A percentile compares a stretch with the other conserved stretches of the same genome.
phyloP scores from a whole-genome alignment of 2,797 vertebrate species.

The Melanotaenia parkinsoni region DNA sequence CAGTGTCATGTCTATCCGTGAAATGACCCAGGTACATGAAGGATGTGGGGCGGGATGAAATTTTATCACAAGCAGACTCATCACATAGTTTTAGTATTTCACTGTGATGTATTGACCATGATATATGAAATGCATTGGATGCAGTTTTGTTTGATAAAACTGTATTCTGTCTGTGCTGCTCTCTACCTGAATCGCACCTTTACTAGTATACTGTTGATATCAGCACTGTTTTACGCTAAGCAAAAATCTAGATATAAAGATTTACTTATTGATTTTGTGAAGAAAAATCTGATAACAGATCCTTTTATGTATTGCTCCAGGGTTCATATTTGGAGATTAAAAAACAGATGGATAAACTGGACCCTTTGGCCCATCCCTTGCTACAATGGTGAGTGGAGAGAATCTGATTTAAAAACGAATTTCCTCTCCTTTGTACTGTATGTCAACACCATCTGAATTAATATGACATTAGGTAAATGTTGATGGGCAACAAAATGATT shows the following conservation, averaged over 20 bases:
- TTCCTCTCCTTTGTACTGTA: constrained; percentile 4
- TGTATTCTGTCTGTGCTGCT: neutral
- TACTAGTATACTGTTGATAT: neutral
- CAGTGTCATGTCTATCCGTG: constrained; percentile 99
- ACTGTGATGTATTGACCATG: neutral
- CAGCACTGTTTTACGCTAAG: neutral
- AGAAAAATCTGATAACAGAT: constrained; percentile 13
- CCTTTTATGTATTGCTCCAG: constrained; percentile 70
- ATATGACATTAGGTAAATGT: neutral
- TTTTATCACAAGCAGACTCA: neutral
- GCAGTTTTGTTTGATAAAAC: constrained; percentile 5
- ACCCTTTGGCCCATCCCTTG: constrained; percentile 95
- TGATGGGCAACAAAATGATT: neutral
- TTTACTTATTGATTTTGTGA: constrained; percentile 6
- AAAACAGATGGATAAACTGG: constrained; percentile 99
- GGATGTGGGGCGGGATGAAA: constrained; percentile 6
- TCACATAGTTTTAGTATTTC: neutral
- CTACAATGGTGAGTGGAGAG: constrained; percentile 90
- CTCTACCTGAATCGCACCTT: constrained; percentile 2
- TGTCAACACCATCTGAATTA: neutral
- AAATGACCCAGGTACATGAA: constrained; percentile 96
- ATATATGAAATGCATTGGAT: neutral
- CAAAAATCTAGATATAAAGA: neutral
- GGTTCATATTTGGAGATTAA: constrained; percentile 99
- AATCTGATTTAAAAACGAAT: constrained; percentile 8